Percentiles rank a stretch among this genome's conserved stretches.
Evolutionary conservation across 92 coral and sea anemone species (phyloP).

Genomic region (Zoanthus solanderi): DNA sequence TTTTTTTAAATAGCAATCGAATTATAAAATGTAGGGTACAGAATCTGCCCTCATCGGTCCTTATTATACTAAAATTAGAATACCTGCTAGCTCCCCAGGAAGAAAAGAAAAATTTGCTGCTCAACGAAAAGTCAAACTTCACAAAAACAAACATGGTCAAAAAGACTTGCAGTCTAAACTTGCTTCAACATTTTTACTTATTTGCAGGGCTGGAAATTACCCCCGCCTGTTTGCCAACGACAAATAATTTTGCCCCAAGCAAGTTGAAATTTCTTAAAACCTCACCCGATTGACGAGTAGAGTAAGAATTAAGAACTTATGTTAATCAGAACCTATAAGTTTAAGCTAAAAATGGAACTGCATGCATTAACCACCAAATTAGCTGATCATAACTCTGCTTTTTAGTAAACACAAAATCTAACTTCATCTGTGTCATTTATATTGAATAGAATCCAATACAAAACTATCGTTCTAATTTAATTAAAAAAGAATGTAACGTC

Average conservation of each 20-base stretch:
- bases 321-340: neutral
- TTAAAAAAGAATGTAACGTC: neutral
- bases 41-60: constrained; percentile 6
- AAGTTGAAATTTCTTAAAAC: too few relatives aligned
- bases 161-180: neutral
- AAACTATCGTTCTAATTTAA: neutral
- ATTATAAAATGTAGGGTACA: constrained; percentile 18
- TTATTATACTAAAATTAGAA: neutral
- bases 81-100: neutral
- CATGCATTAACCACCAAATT: neutral
- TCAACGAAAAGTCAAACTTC: neutral
- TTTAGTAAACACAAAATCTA: neutral
- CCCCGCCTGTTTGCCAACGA: neutral
- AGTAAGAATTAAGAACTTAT: too few relatives aligned
- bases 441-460: neutral
- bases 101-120: neutral
- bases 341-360: neutral
- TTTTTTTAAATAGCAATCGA: constrained; percentile 7
- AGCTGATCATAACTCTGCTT: neutral
- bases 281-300: neutral
- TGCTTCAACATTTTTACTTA: constrained; percentile 2
- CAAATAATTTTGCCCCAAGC: neutral
- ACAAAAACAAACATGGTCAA: constrained; percentile 1
- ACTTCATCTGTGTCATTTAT: neutral
- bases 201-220: neutral